Percentiles rank a stretch among this genome's conserved stretches.
Evolutionary conservation across 2,113 vertebrate genomes (phyloP).

Genomic region (Prolemur simus): DNA sequence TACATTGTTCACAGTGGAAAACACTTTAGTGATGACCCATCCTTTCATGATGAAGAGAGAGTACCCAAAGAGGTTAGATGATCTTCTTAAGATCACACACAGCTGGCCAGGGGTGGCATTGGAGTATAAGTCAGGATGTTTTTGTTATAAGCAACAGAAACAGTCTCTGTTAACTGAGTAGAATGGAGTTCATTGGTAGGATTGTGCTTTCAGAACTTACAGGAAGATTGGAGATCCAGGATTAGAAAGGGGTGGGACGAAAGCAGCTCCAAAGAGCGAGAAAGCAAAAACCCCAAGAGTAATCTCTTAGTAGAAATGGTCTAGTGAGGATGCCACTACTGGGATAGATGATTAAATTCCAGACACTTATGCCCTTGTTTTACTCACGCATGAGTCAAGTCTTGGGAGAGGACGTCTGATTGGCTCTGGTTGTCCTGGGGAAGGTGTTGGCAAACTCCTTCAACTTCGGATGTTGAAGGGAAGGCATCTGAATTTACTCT

Average conservation of each 20-base stretch:
- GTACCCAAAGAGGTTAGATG: neutral
- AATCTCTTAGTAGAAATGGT: neutral
- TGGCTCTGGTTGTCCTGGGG: neutral
- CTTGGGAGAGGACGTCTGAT: neutral
- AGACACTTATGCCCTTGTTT: neutral
- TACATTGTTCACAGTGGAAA: neutral
- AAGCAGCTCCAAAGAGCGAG: neutral
- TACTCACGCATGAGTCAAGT: neutral
- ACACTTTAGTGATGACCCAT: neutral
- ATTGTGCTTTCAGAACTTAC: neutral
- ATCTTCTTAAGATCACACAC: neutral
- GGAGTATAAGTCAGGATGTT: neutral
- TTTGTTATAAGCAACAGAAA: neutral
- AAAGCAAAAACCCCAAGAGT: neutral
- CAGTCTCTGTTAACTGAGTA: neutral
- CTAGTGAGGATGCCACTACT: neutral
- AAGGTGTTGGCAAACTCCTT: neutral
- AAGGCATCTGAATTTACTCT: neutral
- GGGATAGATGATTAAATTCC: neutral
- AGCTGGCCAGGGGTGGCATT: neutral
- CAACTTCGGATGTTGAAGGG: neutral
- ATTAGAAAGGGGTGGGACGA: neutral
- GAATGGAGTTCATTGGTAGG: neutral
- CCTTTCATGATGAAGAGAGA: neutral
- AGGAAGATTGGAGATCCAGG: neutral